Evolutionary conservation across 2,888 invertebrate species (phyloP).

Genomic region (Cryptops parisi): DNA sequence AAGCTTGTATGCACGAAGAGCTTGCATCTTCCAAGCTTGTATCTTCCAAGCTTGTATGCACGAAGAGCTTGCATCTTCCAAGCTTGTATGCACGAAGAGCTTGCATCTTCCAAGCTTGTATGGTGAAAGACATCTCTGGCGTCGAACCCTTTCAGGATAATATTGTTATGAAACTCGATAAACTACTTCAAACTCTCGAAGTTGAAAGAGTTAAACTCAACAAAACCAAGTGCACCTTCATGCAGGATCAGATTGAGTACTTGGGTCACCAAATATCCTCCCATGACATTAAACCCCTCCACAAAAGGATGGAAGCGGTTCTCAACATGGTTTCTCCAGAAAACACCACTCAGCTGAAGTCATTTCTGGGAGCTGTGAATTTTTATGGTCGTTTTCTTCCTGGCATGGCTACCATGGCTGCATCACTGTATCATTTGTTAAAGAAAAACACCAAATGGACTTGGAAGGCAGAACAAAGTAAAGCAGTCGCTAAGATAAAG

Average conservation of each 20-base stretch:
- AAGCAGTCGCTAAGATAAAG: not conserved
- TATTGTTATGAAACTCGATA: not conserved
- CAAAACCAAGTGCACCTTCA: not conserved
- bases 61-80: too few relatives aligned
- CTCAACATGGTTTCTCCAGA: not conserved
- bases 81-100: not conserved
- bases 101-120: too few relatives aligned
- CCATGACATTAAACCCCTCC: not conserved
- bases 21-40: too few relatives aligned
- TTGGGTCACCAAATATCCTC: not conserved
- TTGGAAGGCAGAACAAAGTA: not conserved
- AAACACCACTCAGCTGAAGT: slow-evolving; percentile 9
- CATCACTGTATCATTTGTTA: slow-evolving; percentile 14
- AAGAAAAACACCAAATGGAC: not conserved
- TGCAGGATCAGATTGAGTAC: not conserved
- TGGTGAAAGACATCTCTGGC: not conserved
- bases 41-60: too few relatives aligned
- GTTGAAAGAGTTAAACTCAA: not conserved
- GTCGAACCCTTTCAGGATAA: slow-evolving; percentile 3
- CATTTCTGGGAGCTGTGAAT: slow-evolving; percentile 18
- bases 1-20: too few relatives aligned
- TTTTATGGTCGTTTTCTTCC: slow-evolving; percentile 16
- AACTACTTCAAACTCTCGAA: not conserved
- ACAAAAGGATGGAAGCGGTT: not conserved
- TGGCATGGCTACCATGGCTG: slow-evolving; percentile 10